Percentiles rank a stretch among this genome's conserved stretches.
Evolutionary conservation across 2,113 vertebrate species (phyloP).

Genomic region (Ciconia boyciana): DNA sequence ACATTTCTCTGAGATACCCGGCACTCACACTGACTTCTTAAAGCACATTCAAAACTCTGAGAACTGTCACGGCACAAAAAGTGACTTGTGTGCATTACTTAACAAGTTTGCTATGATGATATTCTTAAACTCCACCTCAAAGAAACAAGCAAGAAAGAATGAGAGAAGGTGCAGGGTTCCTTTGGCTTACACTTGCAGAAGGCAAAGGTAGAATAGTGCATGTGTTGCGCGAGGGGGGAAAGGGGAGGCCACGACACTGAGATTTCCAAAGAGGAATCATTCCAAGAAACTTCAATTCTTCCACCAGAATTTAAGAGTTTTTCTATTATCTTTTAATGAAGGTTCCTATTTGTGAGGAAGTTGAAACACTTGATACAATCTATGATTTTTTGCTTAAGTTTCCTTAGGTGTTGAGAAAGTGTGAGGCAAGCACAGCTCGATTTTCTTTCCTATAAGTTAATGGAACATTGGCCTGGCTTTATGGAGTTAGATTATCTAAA

Average conservation of each 20-base stretch:
- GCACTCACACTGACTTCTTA: not conserved
- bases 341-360: not conserved
- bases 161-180: not conserved
- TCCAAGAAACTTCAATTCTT: not conserved
- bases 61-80: not conserved
- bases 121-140: not conserved
- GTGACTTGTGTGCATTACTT: not conserved
- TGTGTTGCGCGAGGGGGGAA: not conserved
- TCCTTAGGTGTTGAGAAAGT: not conserved
- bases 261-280: not conserved
- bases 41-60: not conserved
- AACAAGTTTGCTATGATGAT: not conserved
- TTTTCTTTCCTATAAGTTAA: not conserved
- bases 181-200: not conserved
- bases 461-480: not conserved
- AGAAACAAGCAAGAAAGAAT: not conserved
- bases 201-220: not conserved
- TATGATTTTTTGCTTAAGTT: not conserved
- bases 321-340: not conserved
- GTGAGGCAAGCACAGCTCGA: not conserved
- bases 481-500: not conserved
- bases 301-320: not conserved
- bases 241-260: not conserved
- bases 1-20: not conserved
- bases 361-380: not conserved